Conservation (phyloP, 2,888 invertebrate species). For the Meta bourneti region DNA sequence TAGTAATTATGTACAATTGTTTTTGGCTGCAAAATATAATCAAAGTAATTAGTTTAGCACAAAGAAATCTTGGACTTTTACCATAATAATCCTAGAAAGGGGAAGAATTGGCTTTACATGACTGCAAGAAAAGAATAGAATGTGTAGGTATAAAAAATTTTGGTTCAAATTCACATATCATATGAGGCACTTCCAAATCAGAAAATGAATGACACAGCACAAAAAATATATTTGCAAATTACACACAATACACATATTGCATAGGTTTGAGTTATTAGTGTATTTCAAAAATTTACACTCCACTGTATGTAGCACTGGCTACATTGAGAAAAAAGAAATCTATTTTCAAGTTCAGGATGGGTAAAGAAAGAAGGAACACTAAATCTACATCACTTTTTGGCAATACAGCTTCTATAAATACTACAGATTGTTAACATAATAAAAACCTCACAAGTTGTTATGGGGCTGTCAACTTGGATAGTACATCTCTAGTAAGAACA, state of each 20-base stretch:
- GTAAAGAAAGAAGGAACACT: not conserved
- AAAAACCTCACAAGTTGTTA: not conserved
- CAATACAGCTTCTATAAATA: not conserved
- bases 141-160: conserved; percentile 19
- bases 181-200: conserved; percentile 61
- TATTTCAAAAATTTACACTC: conserved; percentile 17
- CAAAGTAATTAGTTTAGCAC: not conserved
- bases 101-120: conserved; percentile 7
- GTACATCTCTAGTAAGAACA: not conserved
- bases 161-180: conserved; percentile 14
- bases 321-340: conserved; percentile 5
- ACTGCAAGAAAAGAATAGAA: conserved; percentile 11
- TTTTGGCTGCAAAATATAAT: conserved; percentile 44
- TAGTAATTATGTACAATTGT: conserved; percentile 38
- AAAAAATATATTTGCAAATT: conserved; percentile 4
- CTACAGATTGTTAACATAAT: not conserved
- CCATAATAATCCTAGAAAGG: not conserved
- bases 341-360: not conserved
- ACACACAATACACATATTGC: conserved; percentile 31
- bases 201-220: conserved; percentile 48
- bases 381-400: conserved; percentile 17
- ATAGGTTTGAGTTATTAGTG: conserved; percentile 15
- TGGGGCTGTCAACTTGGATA: not conserved
- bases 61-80: conserved; percentile 1
- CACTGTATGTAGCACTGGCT: not conserved